Evolutionary conservation across 2,113 vertebrate genomes (phyloP), one percentile per base, ranked within the genome.

Genomic region (Rallus limicola): DNA sequence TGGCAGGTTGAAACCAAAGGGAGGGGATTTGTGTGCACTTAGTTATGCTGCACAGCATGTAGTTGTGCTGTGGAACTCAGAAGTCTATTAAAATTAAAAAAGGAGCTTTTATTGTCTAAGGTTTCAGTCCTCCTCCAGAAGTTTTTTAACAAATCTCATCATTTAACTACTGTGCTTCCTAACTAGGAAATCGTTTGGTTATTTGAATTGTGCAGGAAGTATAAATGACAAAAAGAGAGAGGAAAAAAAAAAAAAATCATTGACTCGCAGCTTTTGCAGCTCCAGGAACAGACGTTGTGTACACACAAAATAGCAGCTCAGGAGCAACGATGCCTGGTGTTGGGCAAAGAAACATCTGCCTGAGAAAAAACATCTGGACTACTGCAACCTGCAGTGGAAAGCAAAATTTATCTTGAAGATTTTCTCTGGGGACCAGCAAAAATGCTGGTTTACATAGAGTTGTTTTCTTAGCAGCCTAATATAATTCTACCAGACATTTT

Each of bases 281-380:
- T 93, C 15, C 65, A 55, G 70, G 77, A 91, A 88, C 80, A 94
- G 92, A 92, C 10, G 15, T 28, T 93, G 69, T 58, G 44, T 64
- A 86, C 83, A 86, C 64, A 92, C 69, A 82, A 48, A 94, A 84
- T 26, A 92, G 86, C 72, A 93, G 86, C 90, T 93, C 83, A 94
- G 83, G 77, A 96, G 31, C 16, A 14, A 68, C 0, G 3, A 88
- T 90, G 93, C 58, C 77, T 95, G 77, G n/a, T 76, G 56, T 33
- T 79, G 88, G 70, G 80, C 50, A 94, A 86, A 84, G 80, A 31
- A 94, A 92, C 90, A 96, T 91, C 88, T 93, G 93, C 64, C 69
- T 72, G 82, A 93, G 77, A 58, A 64, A 69, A 92, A 95, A 92
- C 96, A 97, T 91, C 95, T 97, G 96, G 88, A 75, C 83, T 42